Percentiles rank a stretch among this genome's conserved stretches.
Evolutionary conservation across 2,888 invertebrate species (phyloP).

Genomic region (Polymixis lichenea): DNA sequence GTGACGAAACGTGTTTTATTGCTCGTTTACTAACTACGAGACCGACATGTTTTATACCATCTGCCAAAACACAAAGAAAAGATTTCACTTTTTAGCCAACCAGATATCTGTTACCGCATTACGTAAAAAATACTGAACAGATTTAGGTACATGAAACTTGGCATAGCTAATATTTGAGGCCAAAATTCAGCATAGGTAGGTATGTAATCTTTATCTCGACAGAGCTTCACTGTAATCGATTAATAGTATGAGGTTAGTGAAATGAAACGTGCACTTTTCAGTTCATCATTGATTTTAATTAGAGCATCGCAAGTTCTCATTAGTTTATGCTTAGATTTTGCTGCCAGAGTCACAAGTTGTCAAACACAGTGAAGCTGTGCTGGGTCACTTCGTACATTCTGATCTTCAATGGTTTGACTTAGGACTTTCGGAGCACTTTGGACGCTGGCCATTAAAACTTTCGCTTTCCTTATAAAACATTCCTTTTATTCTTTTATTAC

Average conservation of each 20-base stretch:
- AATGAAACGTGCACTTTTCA: not conserved
- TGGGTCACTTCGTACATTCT: slow-evolving; percentile 10
- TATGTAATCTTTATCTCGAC: not conserved
- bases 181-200: not conserved
- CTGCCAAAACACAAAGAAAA: slow-evolving; percentile 19
- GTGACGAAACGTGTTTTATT: slow-evolving; percentile 72
- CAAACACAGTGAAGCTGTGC: slow-evolving; percentile 32
- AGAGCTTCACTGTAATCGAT: not conserved
- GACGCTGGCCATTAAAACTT: slow-evolving; percentile 54
- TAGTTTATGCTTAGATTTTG: not conserved
- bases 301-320: slow-evolving; percentile 6
- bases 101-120: not conserved
- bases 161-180: not conserved
- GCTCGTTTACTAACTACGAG: slow-evolving; percentile 61
- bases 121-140: not conserved
- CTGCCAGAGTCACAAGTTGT: slow-evolving; percentile 32
- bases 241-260: not conserved
- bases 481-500: slow-evolving; percentile 27
- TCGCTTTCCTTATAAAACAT: slow-evolving; percentile 25
- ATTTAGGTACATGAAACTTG: not conserved
- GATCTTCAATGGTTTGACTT: slow-evolving; percentile 15
- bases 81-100: not conserved
- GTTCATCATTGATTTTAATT: slow-evolving; percentile 23
- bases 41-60: slow-evolving; percentile 43
- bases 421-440: slow-evolving; percentile 18